These are phyloP conservation scores for Myripristis jacobus DNA, from an alignment of 2,797 vertebrate species.

Conservation along the genomic window DNA sequence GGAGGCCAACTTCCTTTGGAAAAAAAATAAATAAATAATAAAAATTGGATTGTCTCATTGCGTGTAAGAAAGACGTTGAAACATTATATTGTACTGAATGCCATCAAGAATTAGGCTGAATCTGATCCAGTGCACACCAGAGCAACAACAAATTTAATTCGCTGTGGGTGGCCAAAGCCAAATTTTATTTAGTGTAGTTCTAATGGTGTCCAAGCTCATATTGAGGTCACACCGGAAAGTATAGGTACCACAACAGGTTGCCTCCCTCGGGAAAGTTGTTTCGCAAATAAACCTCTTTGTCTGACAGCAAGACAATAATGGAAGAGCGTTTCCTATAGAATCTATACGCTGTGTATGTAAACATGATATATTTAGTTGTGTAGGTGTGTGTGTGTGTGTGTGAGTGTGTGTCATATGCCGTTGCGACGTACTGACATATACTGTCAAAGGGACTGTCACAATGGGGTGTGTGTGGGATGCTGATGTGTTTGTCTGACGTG, in stretches of 20 bases:
- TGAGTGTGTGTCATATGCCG: slow-evolving; percentile 25
- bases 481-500: slow-evolving; percentile 62
- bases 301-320: slow-evolving; percentile 32
- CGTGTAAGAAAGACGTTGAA: background rate
- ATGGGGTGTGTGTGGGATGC: slow-evolving; percentile 59
- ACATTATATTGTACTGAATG: background rate
- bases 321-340: slow-evolving; percentile 37
- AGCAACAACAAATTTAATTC: background rate
- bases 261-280: slow-evolving; percentile 21
- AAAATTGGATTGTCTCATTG: slow-evolving; percentile 1
- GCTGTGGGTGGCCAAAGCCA: background rate
- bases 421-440: slow-evolving; percentile 32
- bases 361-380: slow-evolving; percentile 43
- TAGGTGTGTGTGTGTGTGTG: slow-evolving; percentile 35
- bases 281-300: slow-evolving; percentile 40
- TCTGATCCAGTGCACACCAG: background rate
- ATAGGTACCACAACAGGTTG: background rate
- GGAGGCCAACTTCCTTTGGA: background rate
- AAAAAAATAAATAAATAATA: too few relatives aligned
- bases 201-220: background rate
- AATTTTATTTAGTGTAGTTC: background rate
- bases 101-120: background rate
- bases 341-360: slow-evolving; percentile 43
- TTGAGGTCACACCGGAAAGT: slow-evolving; percentile 9
- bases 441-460: slow-evolving; percentile 46